Base-by-base conservation (phyloP, 1,140 invertebrate species). In the Musca domestica region DNA sequence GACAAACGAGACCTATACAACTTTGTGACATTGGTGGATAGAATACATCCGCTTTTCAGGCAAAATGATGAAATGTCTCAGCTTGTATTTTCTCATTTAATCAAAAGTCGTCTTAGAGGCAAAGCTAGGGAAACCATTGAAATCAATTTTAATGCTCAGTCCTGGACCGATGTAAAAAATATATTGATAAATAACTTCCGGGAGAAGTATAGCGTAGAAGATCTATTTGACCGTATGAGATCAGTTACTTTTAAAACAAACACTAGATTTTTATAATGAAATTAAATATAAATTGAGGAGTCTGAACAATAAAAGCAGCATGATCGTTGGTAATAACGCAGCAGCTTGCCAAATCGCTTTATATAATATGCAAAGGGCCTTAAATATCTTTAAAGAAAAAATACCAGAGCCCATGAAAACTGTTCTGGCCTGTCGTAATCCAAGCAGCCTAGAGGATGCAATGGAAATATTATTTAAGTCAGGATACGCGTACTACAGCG, bases 301-400 rank as follows among this genome's bases (percentile, higher is more conserved):
- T 52, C 14, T 52, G 19, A 52, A 52, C 22, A 52, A 52, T 19
- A 52, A 52, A 22, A 52, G 6, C 19, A 22, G 19, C 3, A 52
- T 52, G 49, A 22, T 52, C 22, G 10, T 52, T 6, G 19, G 49
- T 22, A 22, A 22, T 22, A 22, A 22, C 49, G 49, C 49, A 10
- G 49, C 10, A 52, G 4, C 49, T 12, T 12, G 22, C 7, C n/a
- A 22, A 52, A 22, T 52, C 10, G 49, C 19, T 3, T 19, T 22
- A 20, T 22, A 52, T 52, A 22, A 52, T 52, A 52, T 52, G 51
- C 51, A 23, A 14, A 52, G 0, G 2, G 51, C 51, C 9, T 52
- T 52, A n/a, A n/a, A n/a, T n/a, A 52, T 52, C 9, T 52, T 52
- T 52, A 52, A 22, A 10, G 51, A 52, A 52, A 52, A 52, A 20